Percentiles rank a stretch among this genome's conserved stretches.
These are phyloP conservation scores for Corapipo altera DNA, from an alignment of 2,113 vertebrate species.

Conservation along the genomic window DNA sequence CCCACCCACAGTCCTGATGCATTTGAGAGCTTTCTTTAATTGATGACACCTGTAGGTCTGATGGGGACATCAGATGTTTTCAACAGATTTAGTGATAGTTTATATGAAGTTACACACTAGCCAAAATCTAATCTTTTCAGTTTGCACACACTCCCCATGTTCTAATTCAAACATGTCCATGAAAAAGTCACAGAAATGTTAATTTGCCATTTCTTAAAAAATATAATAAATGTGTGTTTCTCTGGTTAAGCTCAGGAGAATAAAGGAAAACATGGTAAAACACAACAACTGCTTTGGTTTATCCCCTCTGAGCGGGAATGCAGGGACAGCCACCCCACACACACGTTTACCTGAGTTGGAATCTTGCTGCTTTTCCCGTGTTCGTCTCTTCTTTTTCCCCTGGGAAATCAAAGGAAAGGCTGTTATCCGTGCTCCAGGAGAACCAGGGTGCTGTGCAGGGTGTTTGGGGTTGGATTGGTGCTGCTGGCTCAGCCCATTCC, in stretches of 20 bases:
- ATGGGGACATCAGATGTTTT: not conserved
- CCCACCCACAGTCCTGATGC: not conserved
- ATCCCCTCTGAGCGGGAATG: not conserved
- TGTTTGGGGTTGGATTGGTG: not conserved
- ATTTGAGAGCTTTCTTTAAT: not conserved
- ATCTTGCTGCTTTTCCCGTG: constrained; percentile 96
- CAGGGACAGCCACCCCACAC: not conserved
- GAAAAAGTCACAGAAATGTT: not conserved
- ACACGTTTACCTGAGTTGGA: constrained; percentile 85
- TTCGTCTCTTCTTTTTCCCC: constrained; percentile 98
- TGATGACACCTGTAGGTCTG: not conserved
- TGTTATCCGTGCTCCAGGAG: not conserved
- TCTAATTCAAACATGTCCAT: not conserved
- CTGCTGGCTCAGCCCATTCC: not conserved
- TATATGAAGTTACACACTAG: not conserved
- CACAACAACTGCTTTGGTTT: not conserved
- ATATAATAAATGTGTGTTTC: not conserved
- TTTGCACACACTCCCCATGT: not conserved
- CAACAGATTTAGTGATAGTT: not conserved
- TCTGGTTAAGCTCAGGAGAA: not conserved
- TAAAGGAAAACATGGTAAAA: not conserved
- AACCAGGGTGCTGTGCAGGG: accelerated
- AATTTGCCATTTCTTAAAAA: not conserved
- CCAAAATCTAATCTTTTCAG: not conserved
- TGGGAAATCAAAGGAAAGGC: constrained; percentile 50